Conservation (phyloP, 2,113 vertebrate species). For the Pelmatolapia mariae region DNA sequence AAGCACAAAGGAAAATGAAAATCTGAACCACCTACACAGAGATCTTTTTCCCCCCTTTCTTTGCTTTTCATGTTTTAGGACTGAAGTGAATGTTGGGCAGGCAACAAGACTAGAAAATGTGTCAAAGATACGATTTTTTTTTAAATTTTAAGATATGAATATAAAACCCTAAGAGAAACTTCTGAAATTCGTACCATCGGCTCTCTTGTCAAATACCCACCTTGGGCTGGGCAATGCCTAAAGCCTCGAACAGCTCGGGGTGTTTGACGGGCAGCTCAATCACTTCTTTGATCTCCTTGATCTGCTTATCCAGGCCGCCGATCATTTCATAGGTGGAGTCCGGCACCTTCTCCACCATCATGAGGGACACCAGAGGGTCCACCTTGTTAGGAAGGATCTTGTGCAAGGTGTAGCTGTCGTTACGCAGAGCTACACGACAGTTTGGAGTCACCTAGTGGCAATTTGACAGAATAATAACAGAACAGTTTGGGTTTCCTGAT, state of each 20-base stretch:
- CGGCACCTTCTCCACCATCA: constrained; percentile 99
- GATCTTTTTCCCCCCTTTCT: rapidly evolving
- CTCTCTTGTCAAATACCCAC: constrained; percentile 38
- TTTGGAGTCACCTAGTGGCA: constrained; percentile 88
- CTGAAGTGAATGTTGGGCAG: not conserved
- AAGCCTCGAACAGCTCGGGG: constrained; percentile 93
- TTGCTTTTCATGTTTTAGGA: not conserved
- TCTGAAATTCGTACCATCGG: not conserved
- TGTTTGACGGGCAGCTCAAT: constrained; percentile 97
- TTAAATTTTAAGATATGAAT: not conserved
- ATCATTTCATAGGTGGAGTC: constrained; percentile 99
- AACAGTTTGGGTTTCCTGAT: not conserved
- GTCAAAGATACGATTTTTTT: not conserved
- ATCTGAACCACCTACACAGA: not conserved
- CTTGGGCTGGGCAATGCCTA: constrained; percentile 98
- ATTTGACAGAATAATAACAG: not conserved
- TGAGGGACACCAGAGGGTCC: constrained; percentile 95
- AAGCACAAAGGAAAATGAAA: not conserved
- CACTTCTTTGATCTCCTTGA: constrained; percentile 99
- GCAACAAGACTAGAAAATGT: not conserved
- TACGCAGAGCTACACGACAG: constrained; percentile 92
- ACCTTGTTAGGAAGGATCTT: constrained; percentile 99
- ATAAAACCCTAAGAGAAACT: not conserved
- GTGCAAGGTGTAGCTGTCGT: constrained; percentile 97
- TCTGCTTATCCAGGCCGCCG: constrained; percentile 96